Evolutionary conservation across 2,113 vertebrate genomes (phyloP), one percentile per base, ranked within the genome.

Genomic region (Acinonyx jubatus): DNA sequence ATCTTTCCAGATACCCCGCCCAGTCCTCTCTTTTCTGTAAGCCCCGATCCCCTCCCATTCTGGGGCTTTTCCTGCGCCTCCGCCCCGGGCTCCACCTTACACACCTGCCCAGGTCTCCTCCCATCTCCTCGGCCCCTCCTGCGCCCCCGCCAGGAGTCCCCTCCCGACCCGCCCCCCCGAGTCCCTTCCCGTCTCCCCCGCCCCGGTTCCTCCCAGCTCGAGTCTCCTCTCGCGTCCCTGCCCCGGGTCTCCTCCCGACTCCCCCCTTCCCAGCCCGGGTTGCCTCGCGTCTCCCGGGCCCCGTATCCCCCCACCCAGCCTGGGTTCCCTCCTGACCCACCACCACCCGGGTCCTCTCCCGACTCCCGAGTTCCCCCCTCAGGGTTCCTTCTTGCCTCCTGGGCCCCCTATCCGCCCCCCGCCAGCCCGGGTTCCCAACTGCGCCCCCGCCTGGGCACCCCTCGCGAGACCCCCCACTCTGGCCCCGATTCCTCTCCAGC

Each of bases 121-220:
- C 71, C 25, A 38, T 74, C 38, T 12, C 23, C 25, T 27, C 38
- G 38, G 38, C 36, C 23, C 23, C 23, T 27, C 23, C 23, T 41
- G 38, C 13, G 0, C 3, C 7, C 74, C 29, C 16, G 14, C 71
- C 21, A 36, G 15, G 74, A 29, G 7, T 18, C 41, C 74, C 66
- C 15, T 33, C 14, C 66, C 7, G 25, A 7, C 7, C 55, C 19
- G 6, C 18, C 7, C 4, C 1, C 10, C 15, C 33, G 33, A 2
- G 33, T 69, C 66, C 66, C 33, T 15, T n/a, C 33, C 66, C 27
- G 16, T 18, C 3, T 18, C 31, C 14, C 31, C 66, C 0, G 6
- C 65, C 11, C 3, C 25, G 25, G 18, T 29, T 65, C 16, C 27
- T 11, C 21, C 65, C 41, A 29, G 38, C 7, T 14, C 25, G 63